Conservation (phyloP, 2,797 vertebrate genomes). For the Tenualosa thibaudeaui region DNA sequence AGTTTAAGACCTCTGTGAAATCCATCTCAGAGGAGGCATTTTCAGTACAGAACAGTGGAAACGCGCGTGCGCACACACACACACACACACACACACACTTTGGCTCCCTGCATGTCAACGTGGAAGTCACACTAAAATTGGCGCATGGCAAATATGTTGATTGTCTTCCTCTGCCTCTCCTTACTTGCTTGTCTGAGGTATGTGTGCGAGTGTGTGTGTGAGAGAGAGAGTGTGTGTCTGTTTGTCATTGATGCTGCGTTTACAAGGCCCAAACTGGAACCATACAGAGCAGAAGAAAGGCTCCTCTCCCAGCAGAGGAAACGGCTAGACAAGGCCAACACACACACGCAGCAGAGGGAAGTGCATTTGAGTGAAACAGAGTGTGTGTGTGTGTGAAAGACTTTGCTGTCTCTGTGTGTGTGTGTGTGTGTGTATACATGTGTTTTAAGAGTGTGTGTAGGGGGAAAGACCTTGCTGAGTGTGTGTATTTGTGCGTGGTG, state of each 20-base stretch:
- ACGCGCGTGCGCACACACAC: background rate
- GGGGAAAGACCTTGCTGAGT: background rate
- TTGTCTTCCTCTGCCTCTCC: background rate
- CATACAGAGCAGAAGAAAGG: background rate
- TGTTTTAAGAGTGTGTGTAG: too few relatives aligned
- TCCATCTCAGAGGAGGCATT: background rate
- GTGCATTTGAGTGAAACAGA: background rate
- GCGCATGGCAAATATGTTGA: background rate
- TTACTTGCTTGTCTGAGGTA: background rate
- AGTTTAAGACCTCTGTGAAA: constrained; percentile 29
- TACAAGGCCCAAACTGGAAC: background rate
- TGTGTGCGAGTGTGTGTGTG: background rate
- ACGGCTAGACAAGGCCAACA: background rate
- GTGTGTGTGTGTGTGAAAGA: background rate
- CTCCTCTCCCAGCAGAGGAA: constrained; percentile 12
- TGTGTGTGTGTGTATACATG: background rate
- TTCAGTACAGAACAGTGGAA: background rate
- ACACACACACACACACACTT: constrained; percentile 24
- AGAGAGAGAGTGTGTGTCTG: background rate
- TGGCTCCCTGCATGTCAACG: background rate
- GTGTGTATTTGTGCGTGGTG: background rate
- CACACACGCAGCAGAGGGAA: background rate
- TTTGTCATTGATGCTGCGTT: background rate
- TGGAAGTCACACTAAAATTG: background rate
- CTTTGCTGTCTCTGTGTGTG: background rate